Conservation (phyloP, 2,113 vertebrate species). For the Hemicordylus capensis region DNA sequence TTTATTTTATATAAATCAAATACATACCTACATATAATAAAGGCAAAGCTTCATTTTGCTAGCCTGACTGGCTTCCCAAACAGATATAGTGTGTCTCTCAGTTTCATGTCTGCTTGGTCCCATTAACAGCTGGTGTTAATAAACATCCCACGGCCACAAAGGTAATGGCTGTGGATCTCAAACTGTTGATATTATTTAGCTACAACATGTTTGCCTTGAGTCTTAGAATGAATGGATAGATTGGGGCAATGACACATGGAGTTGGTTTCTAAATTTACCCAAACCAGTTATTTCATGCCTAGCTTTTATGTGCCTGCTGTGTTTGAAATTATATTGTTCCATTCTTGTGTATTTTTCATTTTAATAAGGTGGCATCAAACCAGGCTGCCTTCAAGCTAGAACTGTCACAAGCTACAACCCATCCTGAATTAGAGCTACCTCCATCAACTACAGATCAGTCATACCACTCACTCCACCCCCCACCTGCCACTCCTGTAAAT, state of each 20-base stretch:
- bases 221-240: slow-evolving; percentile 18
- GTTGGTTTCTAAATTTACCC: slow-evolving; percentile 56
- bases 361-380: slow-evolving; percentile 50
- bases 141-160: not conserved
- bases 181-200: not conserved
- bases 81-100: not conserved
- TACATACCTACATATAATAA: too few species aligned
- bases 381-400: slow-evolving; percentile 50
- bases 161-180: not conserved
- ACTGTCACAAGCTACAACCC: slow-evolving; percentile 40
- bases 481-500: not conserved
- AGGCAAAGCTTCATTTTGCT: too few species aligned
- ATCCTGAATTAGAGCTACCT: slow-evolving; percentile 17
- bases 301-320: slow-evolving; percentile 23
- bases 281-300: slow-evolving; percentile 35
- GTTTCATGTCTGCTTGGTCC: not conserved
- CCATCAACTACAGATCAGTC: slow-evolving; percentile 42
- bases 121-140: not conserved
- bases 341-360: not conserved
- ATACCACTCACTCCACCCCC: slow-evolving; percentile 29
- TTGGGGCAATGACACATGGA: slow-evolving; percentile 8
- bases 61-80: not conserved
- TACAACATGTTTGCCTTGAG: slow-evolving; percentile 40
- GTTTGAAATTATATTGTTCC: slow-evolving; percentile 38
- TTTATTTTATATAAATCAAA: too few species aligned